Conservation (phyloP, 2,113 vertebrate genomes). For the Hyaena hyaena region DNA sequence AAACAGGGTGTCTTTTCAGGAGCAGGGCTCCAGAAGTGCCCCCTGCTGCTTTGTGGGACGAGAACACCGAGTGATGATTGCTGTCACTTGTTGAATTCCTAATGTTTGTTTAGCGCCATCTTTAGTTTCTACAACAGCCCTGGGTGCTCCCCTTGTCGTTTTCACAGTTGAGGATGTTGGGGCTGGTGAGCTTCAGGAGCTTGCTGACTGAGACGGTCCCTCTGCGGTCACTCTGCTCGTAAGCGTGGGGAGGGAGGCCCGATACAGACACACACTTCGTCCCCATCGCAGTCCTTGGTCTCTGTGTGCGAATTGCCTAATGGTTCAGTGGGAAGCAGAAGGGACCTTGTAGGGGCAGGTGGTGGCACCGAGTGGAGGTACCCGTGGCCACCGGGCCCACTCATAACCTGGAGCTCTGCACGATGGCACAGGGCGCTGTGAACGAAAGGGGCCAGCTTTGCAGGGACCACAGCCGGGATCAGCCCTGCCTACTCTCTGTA, state of each 20-base stretch:
- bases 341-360: neutral
- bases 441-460: fast-evolving
- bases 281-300: neutral
- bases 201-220: neutral
- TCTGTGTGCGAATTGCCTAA: neutral
- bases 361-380: neutral
- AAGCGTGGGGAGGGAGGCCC: neutral
- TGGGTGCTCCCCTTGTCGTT: neutral
- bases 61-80: fast-evolving
- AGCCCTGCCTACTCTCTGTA: too few species aligned
- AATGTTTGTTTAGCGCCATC: neutral
- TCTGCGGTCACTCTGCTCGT: neutral
- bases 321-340: neutral
- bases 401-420: neutral
- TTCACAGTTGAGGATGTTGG: neutral
- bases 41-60: neutral
- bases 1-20: neutral
- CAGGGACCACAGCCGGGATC: too few species aligned
- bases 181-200: neutral
- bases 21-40: fast-evolving
- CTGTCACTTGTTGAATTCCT: neutral
- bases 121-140: neutral
- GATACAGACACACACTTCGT: neutral
- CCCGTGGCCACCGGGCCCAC: fast-evolving
- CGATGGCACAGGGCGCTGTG: fast-evolving